These are phyloP conservation scores for Theocolax elegans DNA, from an alignment of 1,140 invertebrate species.

Conservation along the genomic window DNA sequence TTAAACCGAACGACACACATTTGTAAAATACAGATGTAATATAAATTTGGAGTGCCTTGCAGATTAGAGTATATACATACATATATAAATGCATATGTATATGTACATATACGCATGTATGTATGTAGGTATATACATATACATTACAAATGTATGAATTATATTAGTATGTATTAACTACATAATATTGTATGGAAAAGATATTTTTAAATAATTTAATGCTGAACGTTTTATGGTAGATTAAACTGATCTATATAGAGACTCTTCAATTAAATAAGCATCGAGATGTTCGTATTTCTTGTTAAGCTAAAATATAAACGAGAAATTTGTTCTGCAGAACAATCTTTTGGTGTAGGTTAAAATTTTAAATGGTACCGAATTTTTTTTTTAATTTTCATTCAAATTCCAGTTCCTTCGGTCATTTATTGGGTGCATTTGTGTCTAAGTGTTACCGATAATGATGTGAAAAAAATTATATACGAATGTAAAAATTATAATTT, in stretches of 20 bases:
- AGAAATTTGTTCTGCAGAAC: constrained; percentile 20
- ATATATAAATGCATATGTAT: constrained; percentile 49
- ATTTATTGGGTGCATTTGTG: constrained; percentile 33
- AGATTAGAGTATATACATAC: constrained; percentile 55
- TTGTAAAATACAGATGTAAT: constrained; percentile 69
- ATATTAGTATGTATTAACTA: constrained; percentile 45
- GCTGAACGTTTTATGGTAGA: constrained; percentile 40
- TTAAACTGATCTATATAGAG: constrained; percentile 31
- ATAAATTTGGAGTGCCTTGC: constrained; percentile 66
- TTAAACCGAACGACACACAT: constrained; percentile 50
- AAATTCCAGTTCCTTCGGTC: constrained; percentile 29
- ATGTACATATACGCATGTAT: constrained; percentile 48
- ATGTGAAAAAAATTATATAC: constrained; percentile 39
- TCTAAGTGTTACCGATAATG: constrained; percentile 29
- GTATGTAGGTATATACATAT: constrained; percentile 38
- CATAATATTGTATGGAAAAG: constrained; percentile 36
- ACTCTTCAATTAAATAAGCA: constrained; percentile 30
- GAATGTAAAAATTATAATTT: constrained; percentile 44
- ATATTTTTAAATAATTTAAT: constrained; percentile 49
- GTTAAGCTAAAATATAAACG: constrained; percentile 24
- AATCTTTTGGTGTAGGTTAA: constrained; percentile 37
- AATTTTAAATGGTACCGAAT: constrained; percentile 19
- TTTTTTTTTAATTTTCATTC: constrained; percentile 34
- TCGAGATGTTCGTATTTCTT: constrained; percentile 34
- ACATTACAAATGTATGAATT: constrained; percentile 33